Evolutionary conservation across 2,113 vertebrate species (phyloP).

Genomic region (human (Homo sapiens)): DNA sequence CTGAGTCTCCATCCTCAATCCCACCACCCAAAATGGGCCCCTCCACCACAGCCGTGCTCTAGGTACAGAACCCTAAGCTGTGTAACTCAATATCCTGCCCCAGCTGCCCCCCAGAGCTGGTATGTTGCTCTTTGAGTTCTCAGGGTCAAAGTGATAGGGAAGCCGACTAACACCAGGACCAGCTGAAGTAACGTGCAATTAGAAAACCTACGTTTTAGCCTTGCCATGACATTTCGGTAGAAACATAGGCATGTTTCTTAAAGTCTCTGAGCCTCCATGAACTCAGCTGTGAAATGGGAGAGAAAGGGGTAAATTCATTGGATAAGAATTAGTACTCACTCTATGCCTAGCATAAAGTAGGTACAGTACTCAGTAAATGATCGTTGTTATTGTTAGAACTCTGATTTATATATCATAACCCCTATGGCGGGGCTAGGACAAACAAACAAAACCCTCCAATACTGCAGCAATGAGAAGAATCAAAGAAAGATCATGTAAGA

Average conservation of each 20-base stretch:
- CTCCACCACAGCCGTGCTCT: neutral
- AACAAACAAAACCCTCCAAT: neutral
- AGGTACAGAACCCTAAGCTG: neutral
- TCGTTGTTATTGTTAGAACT: neutral
- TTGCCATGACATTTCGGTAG: neutral
- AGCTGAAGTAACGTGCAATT: no score
- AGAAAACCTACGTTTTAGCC: neutral
- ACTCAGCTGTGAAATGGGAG: neutral
- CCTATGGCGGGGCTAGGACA: neutral
- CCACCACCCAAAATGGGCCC: neutral
- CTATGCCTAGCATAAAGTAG: neutral
- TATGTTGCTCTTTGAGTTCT: neutral
- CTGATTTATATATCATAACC: neutral
- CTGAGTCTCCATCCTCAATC: neutral
- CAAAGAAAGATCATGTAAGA: neutral
- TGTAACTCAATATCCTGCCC: neutral
- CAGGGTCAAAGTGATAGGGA: neutral
- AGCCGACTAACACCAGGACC: neutral
- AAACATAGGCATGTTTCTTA: neutral
- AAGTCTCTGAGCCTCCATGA: neutral
- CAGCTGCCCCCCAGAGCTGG: neutral
- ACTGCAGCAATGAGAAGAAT: neutral
- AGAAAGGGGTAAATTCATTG: neutral
- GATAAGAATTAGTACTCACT: neutral
- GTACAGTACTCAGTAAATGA: neutral